A percentile compares a stretch with the other conserved stretches of the same genome.
Evolutionary conservation across 1,140 invertebrate genomes (phyloP).

Genomic region (Camponotus pennsylvanicus): DNA sequence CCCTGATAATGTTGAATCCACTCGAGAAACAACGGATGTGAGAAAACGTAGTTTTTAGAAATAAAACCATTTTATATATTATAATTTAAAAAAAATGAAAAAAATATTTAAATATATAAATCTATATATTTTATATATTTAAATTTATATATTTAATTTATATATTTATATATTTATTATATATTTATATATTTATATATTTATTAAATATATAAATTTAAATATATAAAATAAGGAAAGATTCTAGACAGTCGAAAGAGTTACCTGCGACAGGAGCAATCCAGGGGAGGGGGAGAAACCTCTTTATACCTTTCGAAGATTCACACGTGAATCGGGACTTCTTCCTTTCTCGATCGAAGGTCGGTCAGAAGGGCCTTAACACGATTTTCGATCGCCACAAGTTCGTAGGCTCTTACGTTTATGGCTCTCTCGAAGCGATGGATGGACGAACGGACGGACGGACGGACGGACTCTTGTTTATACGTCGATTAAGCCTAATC

Average conservation of each 20-base stretch:
- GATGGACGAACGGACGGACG: too few species aligned
- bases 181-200: too few species aligned
- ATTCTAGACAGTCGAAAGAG: not conserved
- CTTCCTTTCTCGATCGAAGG: constrained; percentile 30
- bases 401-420: constrained; percentile 59
- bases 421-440: not conserved
- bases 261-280: not conserved
- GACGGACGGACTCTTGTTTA: constrained; percentile 61
- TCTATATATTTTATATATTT: too few species aligned
- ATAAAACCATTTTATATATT: not conserved
- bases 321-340: constrained; percentile 11
- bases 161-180: too few species aligned
- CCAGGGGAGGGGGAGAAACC: not conserved
- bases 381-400: constrained; percentile 75
- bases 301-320: constrained; percentile 37
- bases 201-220: too few species aligned
- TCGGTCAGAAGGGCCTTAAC: constrained; percentile 68
- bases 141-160: too few species aligned
- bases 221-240: not conserved
- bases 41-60: not conserved
- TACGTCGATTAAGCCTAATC: constrained; percentile 77
- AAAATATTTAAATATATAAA: too few species aligned
- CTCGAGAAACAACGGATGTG: not conserved
- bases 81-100: too few species aligned
- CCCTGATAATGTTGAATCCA: not conserved